Base-by-base conservation (phyloP, 2,113 vertebrate genomes). In the Hippocampus abdominalis region DNA sequence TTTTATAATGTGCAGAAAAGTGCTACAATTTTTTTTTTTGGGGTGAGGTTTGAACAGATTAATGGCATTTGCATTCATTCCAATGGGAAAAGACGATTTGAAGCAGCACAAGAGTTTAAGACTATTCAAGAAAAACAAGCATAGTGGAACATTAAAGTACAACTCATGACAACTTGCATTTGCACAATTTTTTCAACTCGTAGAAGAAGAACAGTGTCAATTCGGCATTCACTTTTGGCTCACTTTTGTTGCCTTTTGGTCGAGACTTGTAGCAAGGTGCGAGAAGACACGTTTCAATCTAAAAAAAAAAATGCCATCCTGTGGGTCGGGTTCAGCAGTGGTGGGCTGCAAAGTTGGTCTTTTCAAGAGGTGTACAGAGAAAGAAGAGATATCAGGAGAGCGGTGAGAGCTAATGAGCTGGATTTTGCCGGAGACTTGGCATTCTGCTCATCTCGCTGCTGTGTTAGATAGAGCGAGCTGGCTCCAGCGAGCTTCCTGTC, bases 401-500 rank as follows among this genome's bases (percentile, higher is more conserved):
- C 76, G 83, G 29, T 63, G 73, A 69, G 83, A 86, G 81, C 86
- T 92, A 91, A 91, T 92, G 90, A 91, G 90, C 77, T 83, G 87
- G 84, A 88, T 90, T 88, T 60, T 90, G 79, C 80, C 69, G 67
- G 89, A 90, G 88, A 89, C 87, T 91, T 92, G 88, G 88, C 89
- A 90, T 91, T 90, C 90, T 85, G 88, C 85, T 88, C 86, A 72
- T 80, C 85, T 82, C 80, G 76, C 84, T 77, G 69, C 79, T 75
- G 85, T 83, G 86, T 46, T 86, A 72, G 83, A 91, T 86, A 72
- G 83, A 91, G 75, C 40, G 85, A 89, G 84, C 89, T 90, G 89
- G 90, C 90, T 88, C 39, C 84, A 89, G 84, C 56, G 71, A 86
- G 87, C 87, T 92, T 91, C 87, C 91, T 91, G 89, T 92, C 89